A percentile compares a stretch with the other conserved stretches of the same genome.
Conservation (phyloP, 2,797 vertebrate species). For the Arctocebus calabarensis region DNA sequence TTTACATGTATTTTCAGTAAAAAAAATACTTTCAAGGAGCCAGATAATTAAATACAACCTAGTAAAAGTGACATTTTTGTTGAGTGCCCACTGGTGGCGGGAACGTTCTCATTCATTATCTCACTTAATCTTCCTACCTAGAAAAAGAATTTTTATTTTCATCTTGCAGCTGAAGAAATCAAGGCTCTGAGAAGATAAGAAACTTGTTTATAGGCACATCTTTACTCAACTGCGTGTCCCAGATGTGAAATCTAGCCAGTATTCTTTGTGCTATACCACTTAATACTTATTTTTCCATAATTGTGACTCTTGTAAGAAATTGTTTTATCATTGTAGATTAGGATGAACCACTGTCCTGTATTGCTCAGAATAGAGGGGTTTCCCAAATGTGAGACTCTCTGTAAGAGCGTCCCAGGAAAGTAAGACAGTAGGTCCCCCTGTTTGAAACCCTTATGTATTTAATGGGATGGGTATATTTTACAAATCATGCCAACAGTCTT, state of each 20-base stretch:
- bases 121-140: constrained; percentile 31
- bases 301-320: neutral
- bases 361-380: neutral
- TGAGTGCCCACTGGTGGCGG: neutral
- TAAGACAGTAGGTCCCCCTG: neutral
- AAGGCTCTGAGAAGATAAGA: neutral
- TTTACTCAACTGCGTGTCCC: neutral
- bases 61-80: neutral
- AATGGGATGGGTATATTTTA: neutral
- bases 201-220: neutral
- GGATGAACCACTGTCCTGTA: neutral
- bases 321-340: neutral
- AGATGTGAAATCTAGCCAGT: neutral
- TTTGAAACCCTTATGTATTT: neutral
- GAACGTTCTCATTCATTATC: neutral
- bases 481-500: neutral
- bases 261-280: neutral
- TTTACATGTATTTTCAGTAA: constrained; percentile 35
- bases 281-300: neutral
- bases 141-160: constrained; percentile 27
- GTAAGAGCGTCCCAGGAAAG: neutral
- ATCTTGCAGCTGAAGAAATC: neutral
- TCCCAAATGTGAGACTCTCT: neutral
- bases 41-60: constrained; percentile 24
- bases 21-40: constrained; percentile 29